These are phyloP conservation scores for Anas platyrhynchos DNA, from an alignment of 2,113 vertebrate species.

Conservation along the genomic window DNA sequence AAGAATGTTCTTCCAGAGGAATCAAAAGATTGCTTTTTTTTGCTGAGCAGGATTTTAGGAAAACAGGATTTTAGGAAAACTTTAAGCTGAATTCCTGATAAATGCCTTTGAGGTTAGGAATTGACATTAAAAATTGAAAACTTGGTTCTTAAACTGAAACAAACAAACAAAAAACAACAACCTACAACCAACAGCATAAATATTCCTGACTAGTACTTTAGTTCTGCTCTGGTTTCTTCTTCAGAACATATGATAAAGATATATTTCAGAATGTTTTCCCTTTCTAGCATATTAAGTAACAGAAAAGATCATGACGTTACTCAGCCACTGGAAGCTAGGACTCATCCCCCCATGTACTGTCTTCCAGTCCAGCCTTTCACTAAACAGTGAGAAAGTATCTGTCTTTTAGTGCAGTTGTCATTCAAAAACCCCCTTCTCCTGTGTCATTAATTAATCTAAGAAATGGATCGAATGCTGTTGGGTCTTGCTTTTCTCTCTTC, in stretches of 20 bases:
- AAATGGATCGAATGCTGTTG: rapidly evolving
- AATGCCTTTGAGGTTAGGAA: not conserved
- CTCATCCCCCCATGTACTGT: not conserved
- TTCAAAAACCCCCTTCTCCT: not conserved
- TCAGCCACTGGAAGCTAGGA: not conserved
- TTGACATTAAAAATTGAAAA: not conserved
- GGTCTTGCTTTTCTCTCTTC: not conserved
- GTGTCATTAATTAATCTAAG: not conserved
- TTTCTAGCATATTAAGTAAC: not conserved
- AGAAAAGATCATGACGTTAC: not conserved
- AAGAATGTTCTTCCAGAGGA: not conserved
- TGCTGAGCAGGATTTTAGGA: not conserved
- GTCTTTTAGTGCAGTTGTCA: not conserved
- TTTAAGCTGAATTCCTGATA: not conserved
- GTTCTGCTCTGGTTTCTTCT: not conserved
- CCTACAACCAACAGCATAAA: not conserved
- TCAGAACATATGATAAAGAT: not conserved
- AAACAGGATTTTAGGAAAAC: not conserved
- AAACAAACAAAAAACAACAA: not conserved
- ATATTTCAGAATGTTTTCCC: not conserved
- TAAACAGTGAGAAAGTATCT: not conserved
- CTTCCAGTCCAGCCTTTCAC: not conserved
- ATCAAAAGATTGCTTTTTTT: not conserved
- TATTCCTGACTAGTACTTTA: not conserved
- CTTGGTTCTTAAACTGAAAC: not conserved